A percentile compares a stretch with the other conserved stretches of the same genome.
These are phyloP conservation scores for Enteromius mattozi DNA, from an alignment of 2,797 vertebrate species.

Conservation along the genomic window DNA sequence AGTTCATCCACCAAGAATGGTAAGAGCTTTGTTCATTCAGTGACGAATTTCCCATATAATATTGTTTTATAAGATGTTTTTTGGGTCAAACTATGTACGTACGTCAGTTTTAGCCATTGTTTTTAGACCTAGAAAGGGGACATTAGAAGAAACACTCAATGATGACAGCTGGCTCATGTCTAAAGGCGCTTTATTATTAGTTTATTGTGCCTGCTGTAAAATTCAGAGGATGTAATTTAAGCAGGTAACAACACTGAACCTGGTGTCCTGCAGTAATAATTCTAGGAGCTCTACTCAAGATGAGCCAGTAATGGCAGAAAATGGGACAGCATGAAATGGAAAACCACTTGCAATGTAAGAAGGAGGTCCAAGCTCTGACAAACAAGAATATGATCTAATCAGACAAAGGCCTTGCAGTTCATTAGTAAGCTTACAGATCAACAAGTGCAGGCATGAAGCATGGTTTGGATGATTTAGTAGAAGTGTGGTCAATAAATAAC, in stretches of 20 bases:
- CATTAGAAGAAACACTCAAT: not conserved
- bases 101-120: not conserved
- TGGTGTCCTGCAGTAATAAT: constrained; percentile 14
- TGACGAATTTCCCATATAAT: not conserved
- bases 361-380: not conserved
- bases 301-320: not conserved
- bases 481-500: not conserved
- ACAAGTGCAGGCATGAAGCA: not conserved
- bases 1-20: constrained; percentile 99
- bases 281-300: not conserved
- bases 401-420: not conserved
- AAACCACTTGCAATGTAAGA: constrained; percentile 10
- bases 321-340: constrained; percentile 19
- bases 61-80: not conserved
- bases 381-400: constrained; percentile 1
- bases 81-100: not conserved
- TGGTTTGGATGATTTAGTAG: not conserved
- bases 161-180: not conserved
- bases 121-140: not conserved
- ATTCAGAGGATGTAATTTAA: constrained; percentile 6
- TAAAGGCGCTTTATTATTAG: not conserved
- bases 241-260: not conserved
- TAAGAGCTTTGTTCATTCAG: constrained; percentile 69
- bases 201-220: constrained; percentile 9
- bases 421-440: not conserved